Evolutionary conservation across 2,797 vertebrate genomes (phyloP), one percentile per base, ranked within the genome.

Genomic region (Allobates femoralis): DNA sequence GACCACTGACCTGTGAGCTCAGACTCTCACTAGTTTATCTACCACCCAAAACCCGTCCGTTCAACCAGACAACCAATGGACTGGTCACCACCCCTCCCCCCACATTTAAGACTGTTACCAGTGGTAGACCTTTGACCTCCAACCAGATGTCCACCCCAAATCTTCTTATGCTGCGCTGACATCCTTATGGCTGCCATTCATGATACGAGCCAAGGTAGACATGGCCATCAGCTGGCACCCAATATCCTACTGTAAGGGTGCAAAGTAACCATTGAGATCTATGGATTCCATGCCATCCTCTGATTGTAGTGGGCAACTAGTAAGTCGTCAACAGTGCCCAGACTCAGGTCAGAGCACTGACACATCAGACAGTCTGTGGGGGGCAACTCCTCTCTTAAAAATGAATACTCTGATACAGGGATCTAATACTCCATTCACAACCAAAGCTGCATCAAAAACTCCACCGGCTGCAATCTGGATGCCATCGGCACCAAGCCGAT

Each of bases 281-380:
- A 26, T 1, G 5, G 62, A 18, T 41, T 30, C 62, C 14, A 30
- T 64, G 60, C 60, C 60, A 32, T 67, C 16, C 64, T n/a, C 10
- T 60, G 56, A n/a, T 60, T 60, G 1, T 8, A 60, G 2, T n/a
- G 56, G 23, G 23, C 56, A 60, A 8, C 23, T n/a, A 60, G 56
- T 60, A 60, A 23, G 21, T n/a, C 2, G n/a, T 28, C 26, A 64
- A 14, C 12, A 64, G 60, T 28, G 1, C 3, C 30, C 62, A 69
- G 21, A 69, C 23, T 18, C 5, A 41, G 78, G 8, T 2, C 37
- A 30, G 32, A 32, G 53, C 4, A 28, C 62, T 67, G 50, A 37
- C n/a, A n/a, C n/a, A n/a, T n/a, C n/a, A n/a, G n/a, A 64, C 64
- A 81, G 15, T 15, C 46, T 19, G 88, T 79, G 56, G 21, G 56